Conservation (phyloP, 2,888 invertebrate genomes). For the Keiferia lycopersicella region DNA sequence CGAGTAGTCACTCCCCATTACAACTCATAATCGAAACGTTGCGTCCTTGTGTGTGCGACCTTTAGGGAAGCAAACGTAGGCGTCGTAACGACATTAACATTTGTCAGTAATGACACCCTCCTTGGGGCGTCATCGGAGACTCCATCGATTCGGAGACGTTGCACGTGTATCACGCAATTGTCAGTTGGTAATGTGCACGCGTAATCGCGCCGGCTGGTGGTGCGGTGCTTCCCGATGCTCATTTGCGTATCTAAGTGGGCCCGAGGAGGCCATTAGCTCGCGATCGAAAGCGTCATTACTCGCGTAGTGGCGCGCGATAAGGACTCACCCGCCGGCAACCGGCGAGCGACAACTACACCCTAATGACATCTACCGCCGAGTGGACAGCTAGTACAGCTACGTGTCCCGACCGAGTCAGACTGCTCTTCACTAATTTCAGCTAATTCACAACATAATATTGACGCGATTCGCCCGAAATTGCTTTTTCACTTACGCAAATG, state of each 20-base stretch:
- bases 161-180: constrained; percentile 47
- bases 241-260: constrained; percentile 81
- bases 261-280: constrained; percentile 76
- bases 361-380: constrained; percentile 66
- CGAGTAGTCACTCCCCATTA: not conserved
- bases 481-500: constrained; percentile 28
- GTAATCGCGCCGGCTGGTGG: constrained; percentile 57
- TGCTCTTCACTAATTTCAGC: not conserved
- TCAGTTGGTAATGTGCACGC: constrained; percentile 51
- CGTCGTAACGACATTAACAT: constrained; percentile 26
- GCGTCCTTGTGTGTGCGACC: constrained; percentile 16
- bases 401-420: constrained; percentile 42
- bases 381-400: constrained; percentile 71
- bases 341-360: constrained; percentile 58
- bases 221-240: constrained; percentile 68
- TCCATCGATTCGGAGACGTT: constrained; percentile 35
- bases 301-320: constrained; percentile 72
- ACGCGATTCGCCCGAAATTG: constrained; percentile 15
- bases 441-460: constrained; percentile 22
- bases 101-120: constrained; percentile 29
- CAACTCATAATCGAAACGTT: not conserved
- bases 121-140: constrained; percentile 23
- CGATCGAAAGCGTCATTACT: constrained; percentile 79
- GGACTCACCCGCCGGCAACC: constrained; percentile 52
- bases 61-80: constrained; percentile 19